Conservation (phyloP, 2,113 vertebrate species). For the Serinus canaria region DNA sequence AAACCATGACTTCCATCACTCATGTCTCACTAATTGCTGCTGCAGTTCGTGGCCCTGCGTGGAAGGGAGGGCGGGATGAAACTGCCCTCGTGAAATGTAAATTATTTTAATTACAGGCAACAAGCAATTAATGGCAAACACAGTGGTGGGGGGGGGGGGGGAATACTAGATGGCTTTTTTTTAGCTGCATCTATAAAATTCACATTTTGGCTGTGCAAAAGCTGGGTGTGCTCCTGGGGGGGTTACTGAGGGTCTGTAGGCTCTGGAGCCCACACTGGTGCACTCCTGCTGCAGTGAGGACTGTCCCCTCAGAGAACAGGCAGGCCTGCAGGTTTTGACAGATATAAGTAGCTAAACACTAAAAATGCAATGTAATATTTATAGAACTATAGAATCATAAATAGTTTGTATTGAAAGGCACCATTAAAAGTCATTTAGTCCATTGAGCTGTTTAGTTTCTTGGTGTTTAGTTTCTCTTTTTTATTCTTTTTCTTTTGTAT, state of each 20-base stretch:
- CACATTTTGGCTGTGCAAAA: neutral
- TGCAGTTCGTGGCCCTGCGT: neutral
- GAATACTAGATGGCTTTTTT: neutral
- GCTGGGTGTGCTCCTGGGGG: neutral
- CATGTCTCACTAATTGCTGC: conserved; percentile 43
- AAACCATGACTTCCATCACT: conserved; percentile 3
- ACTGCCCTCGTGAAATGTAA: conserved; percentile 1
- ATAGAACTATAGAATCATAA: neutral
- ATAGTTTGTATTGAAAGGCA: neutral
- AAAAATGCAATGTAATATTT: neutral
- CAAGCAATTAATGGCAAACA: neutral
- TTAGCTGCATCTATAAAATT: neutral
- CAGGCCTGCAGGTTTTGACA: neutral
- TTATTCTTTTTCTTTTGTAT: neutral
- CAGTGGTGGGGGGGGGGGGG: no score
- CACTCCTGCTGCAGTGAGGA: neutral
- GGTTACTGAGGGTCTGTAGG: neutral
- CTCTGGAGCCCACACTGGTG: neutral
- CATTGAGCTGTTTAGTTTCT: neutral
- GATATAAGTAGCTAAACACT: neutral
- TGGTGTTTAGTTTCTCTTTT: neutral
- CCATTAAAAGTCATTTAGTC: neutral
- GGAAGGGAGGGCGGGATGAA: neutral
- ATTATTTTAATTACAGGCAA: conserved; percentile 43
- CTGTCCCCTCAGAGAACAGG: neutral